Percentiles rank a stretch among this genome's conserved stretches.
These are phyloP conservation scores for Nymphalis urticae DNA, from an alignment of 2,888 invertebrate species.

Conservation along the genomic window DNA sequence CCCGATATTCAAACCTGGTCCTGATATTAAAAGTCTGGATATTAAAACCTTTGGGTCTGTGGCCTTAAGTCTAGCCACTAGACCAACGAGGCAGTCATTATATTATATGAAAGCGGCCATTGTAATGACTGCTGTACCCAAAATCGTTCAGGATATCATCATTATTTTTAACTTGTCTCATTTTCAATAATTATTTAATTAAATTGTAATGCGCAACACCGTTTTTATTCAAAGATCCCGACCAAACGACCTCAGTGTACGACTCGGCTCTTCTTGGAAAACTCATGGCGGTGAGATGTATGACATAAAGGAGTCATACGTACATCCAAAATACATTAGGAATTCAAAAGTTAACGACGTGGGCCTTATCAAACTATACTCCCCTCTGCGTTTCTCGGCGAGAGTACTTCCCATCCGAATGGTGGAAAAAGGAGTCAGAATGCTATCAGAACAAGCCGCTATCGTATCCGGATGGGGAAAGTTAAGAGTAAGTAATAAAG, in stretches of 20 bases:
- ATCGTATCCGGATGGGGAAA: constrained; percentile 78
- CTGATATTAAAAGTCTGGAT: too few species aligned
- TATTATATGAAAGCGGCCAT: too few species aligned
- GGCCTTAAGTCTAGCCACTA: too few species aligned
- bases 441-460: constrained; percentile 58
- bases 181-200: neutral
- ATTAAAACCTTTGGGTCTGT: too few species aligned
- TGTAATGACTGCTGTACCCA: too few species aligned
- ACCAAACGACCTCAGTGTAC: constrained; percentile 66
- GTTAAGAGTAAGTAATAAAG: constrained; percentile 50
- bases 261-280: constrained; percentile 77
- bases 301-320: constrained; percentile 64
- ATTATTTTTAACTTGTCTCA: neutral
- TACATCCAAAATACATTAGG: constrained; percentile 71
- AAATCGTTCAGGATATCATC: neutral
- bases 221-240: constrained; percentile 50
- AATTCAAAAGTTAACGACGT: constrained; percentile 74
- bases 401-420: constrained; percentile 66
- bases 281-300: constrained; percentile 77
- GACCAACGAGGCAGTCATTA: too few species aligned
- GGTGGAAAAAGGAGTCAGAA: constrained; percentile 51
- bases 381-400: constrained; percentile 64
- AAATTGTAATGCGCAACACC: neutral
- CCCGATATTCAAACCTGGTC: too few species aligned
- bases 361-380: constrained; percentile 67